Base-by-base conservation (phyloP, 1,140 invertebrate species). In the Zeugodacus cucurbitae region DNA sequence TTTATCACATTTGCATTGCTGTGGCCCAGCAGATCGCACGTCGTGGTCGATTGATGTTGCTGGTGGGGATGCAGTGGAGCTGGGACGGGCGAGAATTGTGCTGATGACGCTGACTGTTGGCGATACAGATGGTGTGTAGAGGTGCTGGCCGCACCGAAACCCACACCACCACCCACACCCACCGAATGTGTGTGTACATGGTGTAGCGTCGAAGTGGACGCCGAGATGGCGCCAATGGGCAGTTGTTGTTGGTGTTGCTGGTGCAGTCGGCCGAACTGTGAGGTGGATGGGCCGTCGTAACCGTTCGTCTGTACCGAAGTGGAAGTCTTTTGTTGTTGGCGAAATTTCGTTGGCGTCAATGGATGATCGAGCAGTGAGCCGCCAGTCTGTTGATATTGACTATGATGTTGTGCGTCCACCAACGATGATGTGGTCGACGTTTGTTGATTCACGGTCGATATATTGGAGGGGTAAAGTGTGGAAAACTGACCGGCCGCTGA, bases 1-100 rank as follows among this genome's bases (percentile, higher is more conserved):
- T 92, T 93, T 92, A 92, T 93, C 91, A 93, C 92, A 93, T 93
- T 93, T 88, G 92, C 89, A 91, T 93, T 93, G 62, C 89, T 90
- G 86, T 90, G 89, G 88, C 90, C 91, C 88, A 93, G 89, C 89
- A 93, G 88, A 70, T 93, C 92, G 88, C 90, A 89, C 82, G 92
- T 93, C 88, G 91, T 93, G 3, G 92, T 93, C 89, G 92, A 93
- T 85, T 92, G 91, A 87, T 93, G 90, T 86, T 91, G 89, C 89
- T 93, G 92, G 70, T 89, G 88, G n/a, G 89, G 87, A 90, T 93
- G 91, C 86, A 91, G 89, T n/a, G 92, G 92, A 62, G 91, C 88
- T 82, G 92, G 92, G 89, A 92, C 88, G 34, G 92, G 92, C 70
- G 92, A 93, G 44, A 92, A 92, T 59, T 93, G 92, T 3, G 92